Base-by-base conservation (phyloP, 53 echinoderm and acorn worm genomes). In the Luidia sarsii region DNA sequence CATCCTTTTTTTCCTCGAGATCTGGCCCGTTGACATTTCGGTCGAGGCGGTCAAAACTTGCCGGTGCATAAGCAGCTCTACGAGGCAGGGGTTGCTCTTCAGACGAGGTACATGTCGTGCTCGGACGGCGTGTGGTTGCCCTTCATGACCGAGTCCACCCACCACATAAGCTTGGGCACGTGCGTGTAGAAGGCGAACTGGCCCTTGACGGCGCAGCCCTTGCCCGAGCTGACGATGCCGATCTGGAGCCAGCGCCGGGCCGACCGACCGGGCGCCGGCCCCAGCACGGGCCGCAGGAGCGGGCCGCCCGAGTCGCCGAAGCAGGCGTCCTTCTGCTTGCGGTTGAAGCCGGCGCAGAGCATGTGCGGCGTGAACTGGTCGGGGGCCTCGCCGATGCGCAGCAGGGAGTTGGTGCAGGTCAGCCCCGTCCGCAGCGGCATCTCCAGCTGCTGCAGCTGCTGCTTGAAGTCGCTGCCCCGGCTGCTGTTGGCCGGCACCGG, bases 261-360 rank as follows among this genome's bases (percentile, higher is more conserved):
- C 19, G 51, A 46, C 46, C 71, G 39, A 0, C 14, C 5, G 4
- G 64, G 7, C 4, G 50, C 32, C 57, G 88, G 86, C n/a, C 83
- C 82, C 18, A 57, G 39, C 3, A 99, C 41, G 59, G 89, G 86
- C 7, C 99, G 68, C 89, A 94, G 89, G 48, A 99, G 73, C 7
- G 99, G 99, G 27, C 99, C 99, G 11, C 99, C 99, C 37, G 99
- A 99, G 68, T 99, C 99, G 2, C 99, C 94, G 74, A 91, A 93
- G 87, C 99, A 99, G 8, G 94, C 89, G 53, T 99, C 99, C 53
- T 82, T 68, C 7, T 59, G 87, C 55, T 91, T 91, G 25, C 91
- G 86, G 39, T 88, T 91, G 82, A 84, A 93, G 30, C 99, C 99
- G 10, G 99, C 99, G 49, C 99, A 99, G 68, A 99, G 91, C 91